A percentile compares a stretch with the other conserved stretches of the same genome.
Evolutionary conservation across 1,140 invertebrate species (phyloP).

Genomic region (Heliconius hewitsoni): DNA sequence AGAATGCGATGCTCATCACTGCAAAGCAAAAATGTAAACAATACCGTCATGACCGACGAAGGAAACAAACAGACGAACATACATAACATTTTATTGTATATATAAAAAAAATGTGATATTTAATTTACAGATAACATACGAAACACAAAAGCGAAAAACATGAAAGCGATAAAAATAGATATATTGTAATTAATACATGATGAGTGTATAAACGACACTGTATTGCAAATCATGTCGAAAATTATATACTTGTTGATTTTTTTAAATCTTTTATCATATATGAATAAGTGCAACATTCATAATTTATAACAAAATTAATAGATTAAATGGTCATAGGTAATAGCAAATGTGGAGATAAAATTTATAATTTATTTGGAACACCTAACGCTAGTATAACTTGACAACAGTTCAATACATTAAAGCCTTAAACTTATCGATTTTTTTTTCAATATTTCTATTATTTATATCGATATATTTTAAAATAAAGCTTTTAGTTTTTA

Average conservation of each 20-base stretch:
- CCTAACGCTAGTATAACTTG: background rate
- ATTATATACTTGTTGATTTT: background rate
- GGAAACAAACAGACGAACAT: too few species aligned
- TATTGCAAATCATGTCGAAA: background rate
- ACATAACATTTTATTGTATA: background rate
- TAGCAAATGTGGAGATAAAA: background rate
- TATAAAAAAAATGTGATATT: background rate
- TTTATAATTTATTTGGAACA: too few species aligned
- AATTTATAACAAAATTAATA: background rate
- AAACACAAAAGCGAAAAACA: constrained; percentile 6
- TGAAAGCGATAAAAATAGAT: background rate
- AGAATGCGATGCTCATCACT: constrained; percentile 50
- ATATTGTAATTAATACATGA: too few species aligned
- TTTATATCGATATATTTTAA: too few species aligned
- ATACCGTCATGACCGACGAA: background rate
- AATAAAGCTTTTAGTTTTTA: background rate
- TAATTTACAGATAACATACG: too few species aligned
- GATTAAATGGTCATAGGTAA: background rate
- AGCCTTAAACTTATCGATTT: background rate
- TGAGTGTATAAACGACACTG: background rate
- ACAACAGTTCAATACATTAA: background rate
- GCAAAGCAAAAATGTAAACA: constrained; percentile 45
- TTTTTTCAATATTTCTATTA: too few species aligned
- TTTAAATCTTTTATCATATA: background rate
- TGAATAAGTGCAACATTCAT: background rate